Base-by-base conservation (phyloP, 2,797 vertebrate species). In the Pipistrellus pipistrellus region DNA sequence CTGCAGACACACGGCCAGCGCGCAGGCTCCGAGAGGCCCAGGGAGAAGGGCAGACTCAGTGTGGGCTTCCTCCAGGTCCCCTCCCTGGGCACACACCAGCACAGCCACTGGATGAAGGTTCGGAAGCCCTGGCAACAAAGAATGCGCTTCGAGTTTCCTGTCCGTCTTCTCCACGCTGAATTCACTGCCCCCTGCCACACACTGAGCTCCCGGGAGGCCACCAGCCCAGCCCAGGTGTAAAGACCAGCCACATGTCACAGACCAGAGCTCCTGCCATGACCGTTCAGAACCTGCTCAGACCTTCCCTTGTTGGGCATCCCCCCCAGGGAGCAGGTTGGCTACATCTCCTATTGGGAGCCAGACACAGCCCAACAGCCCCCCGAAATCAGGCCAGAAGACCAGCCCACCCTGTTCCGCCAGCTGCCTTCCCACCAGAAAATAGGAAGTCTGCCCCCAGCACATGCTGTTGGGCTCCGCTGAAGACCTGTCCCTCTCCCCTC, bases 341-440 rank as follows among this genome's bases (percentile, higher is more conserved):
- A 0, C 6, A 5, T 0, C n/a, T 41, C 21, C 25, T 3, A 6
- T 2, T 0, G 46, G 1, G 6, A n/a, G 12, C 5, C 4, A 21
- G 38, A 3, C 59, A 5, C 7, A 1, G 30, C 15, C 21, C 25
- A 21, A 4, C 21, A 41, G 25, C 27, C 57, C 44, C 6, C 6
- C 6, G 3, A 48, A 9, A 23, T 15, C 11, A 5, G 69, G 55
- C 12, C 44, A 35, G 44, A 30, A 27, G 0, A 4, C 44, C 66
- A 30, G 66, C 69, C 25, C 14, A 3, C 18, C 46, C n/a, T 0
- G 2, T 27, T 2, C 5, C 35, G 1, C 75, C 6, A 2, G 6
- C 38, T 4, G 25, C 30, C 38, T 68, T 55, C 32, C 1, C 41
- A 4, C 9, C 3, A 35, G 25, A 15, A 10, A 20, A 18, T 1